Percentiles rank a stretch among this genome's conserved stretches.
phyloP scores from a whole-genome alignment of 2,888 invertebrate species.

The Iphiclides podalirius region DNA sequence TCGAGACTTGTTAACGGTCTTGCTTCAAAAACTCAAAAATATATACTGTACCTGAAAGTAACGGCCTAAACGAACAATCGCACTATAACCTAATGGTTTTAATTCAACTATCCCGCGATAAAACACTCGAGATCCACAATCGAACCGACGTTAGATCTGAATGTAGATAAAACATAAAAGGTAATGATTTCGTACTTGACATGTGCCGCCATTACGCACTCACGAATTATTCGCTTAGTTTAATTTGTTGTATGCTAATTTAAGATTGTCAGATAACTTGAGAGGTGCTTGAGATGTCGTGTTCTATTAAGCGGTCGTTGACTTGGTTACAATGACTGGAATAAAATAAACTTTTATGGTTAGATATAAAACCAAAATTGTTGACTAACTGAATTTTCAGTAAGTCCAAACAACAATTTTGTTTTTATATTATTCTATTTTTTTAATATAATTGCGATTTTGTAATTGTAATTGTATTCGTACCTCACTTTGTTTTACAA shows the following conservation, averaged over 20 bases:
- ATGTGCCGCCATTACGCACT: constrained; percentile 47
- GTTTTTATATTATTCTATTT: no score
- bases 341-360: background rate
- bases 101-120: background rate
- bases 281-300: constrained; percentile 47
- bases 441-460: no score
- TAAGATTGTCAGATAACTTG: constrained; percentile 54
- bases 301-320: background rate
- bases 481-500: no score
- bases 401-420: no score
- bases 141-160: constrained; percentile 35
- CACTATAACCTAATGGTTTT: no score
- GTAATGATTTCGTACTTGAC: constrained; percentile 61
- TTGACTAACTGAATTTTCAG: no score
- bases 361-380: no score
- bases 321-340: background rate
- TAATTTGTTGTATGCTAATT: constrained; percentile 52
- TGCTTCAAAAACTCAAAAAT: no score
- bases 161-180: constrained; percentile 53
- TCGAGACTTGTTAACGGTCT: no score
- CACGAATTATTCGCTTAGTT: constrained; percentile 66
- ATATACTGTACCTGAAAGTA: no score
- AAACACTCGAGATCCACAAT: constrained; percentile 8
- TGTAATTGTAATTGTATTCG: no score
- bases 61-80: no score